A percentile compares a stretch with the other conserved stretches of the same genome.
Conservation (phyloP, 1,140 invertebrate species). For the Ericerus pela region DNA sequence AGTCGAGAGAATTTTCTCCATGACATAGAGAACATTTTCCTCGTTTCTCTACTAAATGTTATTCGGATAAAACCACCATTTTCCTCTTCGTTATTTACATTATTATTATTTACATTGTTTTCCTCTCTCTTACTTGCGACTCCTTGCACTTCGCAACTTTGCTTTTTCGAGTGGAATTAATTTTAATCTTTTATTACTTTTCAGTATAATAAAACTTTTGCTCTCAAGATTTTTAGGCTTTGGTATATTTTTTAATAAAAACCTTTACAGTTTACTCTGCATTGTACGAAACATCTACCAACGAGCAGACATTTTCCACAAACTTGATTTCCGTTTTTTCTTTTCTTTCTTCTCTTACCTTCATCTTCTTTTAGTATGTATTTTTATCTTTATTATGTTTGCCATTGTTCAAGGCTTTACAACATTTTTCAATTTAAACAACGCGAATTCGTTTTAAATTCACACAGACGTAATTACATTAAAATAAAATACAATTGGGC, state of each 20-base stretch:
- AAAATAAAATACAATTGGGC: too few relatives aligned
- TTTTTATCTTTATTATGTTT: too few relatives aligned
- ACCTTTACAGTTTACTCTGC: background rate
- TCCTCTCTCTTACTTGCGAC: conserved; percentile 6
- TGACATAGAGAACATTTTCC: background rate
- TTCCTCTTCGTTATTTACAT: conserved; percentile 12
- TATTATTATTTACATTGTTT: conserved; percentile 8
- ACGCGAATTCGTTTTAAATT: too few relatives aligned
- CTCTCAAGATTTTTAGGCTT: background rate
- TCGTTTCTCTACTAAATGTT: conserved; percentile 9
- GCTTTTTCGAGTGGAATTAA: conserved; percentile 12
- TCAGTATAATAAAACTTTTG: conserved; percentile 6
- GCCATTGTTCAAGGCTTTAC: too few relatives aligned
- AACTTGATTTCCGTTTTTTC: too few relatives aligned
- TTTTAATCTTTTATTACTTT: conserved; percentile 12
- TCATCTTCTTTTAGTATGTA: too few relatives aligned
- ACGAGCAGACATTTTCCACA: background rate
- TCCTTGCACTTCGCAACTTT: conserved; percentile 4
- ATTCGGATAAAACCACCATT: conserved; percentile 11
- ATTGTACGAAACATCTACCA: background rate
- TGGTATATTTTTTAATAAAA: conserved; percentile 4
- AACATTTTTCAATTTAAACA: too few relatives aligned
- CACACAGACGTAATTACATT: too few relatives aligned
- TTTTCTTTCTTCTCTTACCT: too few relatives aligned
- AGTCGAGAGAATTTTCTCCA: background rate